Evolutionary conservation across 1,140 invertebrate species (phyloP).

Genomic region (Latrodectus geometricus): DNA sequence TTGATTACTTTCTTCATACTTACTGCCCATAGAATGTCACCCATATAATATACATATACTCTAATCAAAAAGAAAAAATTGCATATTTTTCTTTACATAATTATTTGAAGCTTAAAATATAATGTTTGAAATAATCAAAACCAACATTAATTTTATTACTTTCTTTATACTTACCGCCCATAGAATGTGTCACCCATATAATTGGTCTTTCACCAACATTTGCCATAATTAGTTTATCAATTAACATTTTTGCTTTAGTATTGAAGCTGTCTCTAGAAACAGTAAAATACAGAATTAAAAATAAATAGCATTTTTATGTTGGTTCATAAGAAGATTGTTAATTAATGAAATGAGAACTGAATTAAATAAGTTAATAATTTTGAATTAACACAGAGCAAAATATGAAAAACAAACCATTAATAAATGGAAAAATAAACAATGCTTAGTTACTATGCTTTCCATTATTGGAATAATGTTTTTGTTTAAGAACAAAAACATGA

Average conservation of each 20-base stretch:
- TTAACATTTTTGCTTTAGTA: constrained; percentile 75
- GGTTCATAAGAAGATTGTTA: neutral
- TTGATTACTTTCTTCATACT: constrained; percentile 15
- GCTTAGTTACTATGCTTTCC: too few species aligned
- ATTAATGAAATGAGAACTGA: constrained; percentile 16
- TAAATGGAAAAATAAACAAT: too few species aligned
- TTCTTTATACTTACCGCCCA: constrained; percentile 75
- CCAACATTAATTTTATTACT: too few species aligned
- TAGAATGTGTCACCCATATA: constrained; percentile 86
- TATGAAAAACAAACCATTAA: neutral
- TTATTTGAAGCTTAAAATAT: too few species aligned
- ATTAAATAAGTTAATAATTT: too few species aligned
- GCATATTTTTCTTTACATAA: too few species aligned
- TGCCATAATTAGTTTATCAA: constrained; percentile 75
- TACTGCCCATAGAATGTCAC: constrained; percentile 84
- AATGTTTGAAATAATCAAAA: too few species aligned
- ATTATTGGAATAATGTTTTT: too few species aligned
- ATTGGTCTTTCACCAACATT: constrained; percentile 80
- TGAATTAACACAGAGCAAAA: constrained; percentile 64
- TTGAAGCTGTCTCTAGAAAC: constrained; percentile 71
- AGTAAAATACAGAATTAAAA: neutral
- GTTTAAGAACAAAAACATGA: too few species aligned
- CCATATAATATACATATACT: too few species aligned
- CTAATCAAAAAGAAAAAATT: too few species aligned
- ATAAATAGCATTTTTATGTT: neutral